Evolutionary conservation across 2,113 vertebrate species (phyloP).

Genomic region (Physeter macrocephalus): DNA sequence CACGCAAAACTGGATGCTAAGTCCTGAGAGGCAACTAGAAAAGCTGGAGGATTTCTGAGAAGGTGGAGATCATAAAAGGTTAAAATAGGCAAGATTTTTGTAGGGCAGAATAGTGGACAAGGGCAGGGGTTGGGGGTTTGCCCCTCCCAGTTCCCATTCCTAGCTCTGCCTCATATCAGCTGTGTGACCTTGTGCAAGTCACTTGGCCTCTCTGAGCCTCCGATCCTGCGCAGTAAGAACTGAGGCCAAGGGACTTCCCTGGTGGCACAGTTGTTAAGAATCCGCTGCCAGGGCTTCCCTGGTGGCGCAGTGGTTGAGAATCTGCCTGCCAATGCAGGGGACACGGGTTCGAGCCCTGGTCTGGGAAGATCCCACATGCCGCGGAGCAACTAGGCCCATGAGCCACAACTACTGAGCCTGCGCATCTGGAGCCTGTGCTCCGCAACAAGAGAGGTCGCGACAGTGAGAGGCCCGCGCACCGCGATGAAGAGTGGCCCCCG

Average conservation of each 20-base stretch:
- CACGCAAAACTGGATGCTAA: background rate
- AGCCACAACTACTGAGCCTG: too few species aligned
- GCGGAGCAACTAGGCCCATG: too few species aligned
- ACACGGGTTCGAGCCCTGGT: too few species aligned
- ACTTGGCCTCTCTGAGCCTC: background rate
- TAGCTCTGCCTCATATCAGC: background rate
- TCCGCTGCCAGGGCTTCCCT: too few species aligned
- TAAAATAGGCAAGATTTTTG: background rate
- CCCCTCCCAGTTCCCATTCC: background rate
- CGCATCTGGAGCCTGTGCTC: too few species aligned
- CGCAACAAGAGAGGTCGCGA: too few species aligned
- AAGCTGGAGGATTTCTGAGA: background rate
- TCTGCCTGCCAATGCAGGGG: too few species aligned
- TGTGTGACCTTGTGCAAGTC: background rate
- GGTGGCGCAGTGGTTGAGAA: too few species aligned
- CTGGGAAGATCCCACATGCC: too few species aligned
- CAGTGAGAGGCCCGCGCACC: too few species aligned
- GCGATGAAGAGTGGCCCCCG: too few species aligned
- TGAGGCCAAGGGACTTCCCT: background rate
- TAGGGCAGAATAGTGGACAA: accelerated
- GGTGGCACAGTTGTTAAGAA: too few species aligned
- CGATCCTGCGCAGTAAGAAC: accelerated
- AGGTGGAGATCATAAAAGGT: background rate
- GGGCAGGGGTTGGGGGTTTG: accelerated
- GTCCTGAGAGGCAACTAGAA: background rate